Conservation (phyloP, 1,140 invertebrate species). For the Ditylenchus dipsaci region DNA sequence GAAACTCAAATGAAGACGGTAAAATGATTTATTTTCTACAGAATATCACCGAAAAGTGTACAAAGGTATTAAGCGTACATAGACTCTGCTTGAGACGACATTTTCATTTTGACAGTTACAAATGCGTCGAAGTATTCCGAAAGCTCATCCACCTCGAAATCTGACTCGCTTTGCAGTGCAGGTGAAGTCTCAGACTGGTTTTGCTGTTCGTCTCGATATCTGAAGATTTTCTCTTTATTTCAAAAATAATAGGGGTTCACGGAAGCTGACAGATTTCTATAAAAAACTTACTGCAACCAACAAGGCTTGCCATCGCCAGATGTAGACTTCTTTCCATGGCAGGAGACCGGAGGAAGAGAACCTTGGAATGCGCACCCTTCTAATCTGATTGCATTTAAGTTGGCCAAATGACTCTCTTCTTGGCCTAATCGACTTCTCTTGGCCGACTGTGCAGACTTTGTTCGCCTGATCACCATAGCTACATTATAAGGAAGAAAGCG, state of each 20-base stretch:
- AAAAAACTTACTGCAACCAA: background rate
- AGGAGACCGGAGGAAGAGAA: too few relatives aligned
- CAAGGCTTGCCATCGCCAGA: background rate
- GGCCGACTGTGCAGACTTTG: too few relatives aligned
- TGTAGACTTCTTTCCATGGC: background rate
- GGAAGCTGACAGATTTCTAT: background rate
- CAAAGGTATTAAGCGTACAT: constrained; percentile 28
- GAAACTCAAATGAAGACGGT: too few relatives aligned
- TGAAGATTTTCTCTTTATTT: too few relatives aligned
- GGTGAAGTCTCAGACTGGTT: background rate
- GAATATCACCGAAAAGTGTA: too few relatives aligned
- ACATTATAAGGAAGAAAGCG: too few relatives aligned
- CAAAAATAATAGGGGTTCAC: background rate
- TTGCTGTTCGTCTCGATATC: background rate
- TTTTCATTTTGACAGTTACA: constrained; percentile 23
- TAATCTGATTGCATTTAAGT: too few relatives aligned
- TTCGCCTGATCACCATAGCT: too few relatives aligned
- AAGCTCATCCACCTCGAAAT: constrained; percentile 18
- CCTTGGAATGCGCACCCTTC: too few relatives aligned
- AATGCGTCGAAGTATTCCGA: constrained; percentile 29
- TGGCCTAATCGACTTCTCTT: too few relatives aligned
- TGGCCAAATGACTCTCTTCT: too few relatives aligned
- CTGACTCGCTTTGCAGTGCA: background rate
- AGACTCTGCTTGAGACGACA: constrained; percentile 18
- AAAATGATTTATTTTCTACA: too few relatives aligned